A percentile compares a stretch with the other conserved stretches of the same genome.
phyloP scores from a whole-genome alignment of 2,113 vertebrate species.

The Xenus cinereus region DNA sequence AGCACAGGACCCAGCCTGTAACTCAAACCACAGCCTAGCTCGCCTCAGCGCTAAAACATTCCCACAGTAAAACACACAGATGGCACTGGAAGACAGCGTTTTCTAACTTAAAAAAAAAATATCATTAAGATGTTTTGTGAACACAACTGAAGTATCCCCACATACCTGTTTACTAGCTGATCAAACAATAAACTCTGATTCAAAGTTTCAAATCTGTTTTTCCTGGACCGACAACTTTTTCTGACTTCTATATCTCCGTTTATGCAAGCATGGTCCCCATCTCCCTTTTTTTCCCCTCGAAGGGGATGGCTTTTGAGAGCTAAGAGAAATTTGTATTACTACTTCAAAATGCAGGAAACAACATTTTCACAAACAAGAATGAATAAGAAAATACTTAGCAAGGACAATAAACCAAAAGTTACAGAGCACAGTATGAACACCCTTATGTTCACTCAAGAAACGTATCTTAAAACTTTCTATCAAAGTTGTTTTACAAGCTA shows the following conservation, averaged over 20 bases:
- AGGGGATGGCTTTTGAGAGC: constrained; percentile 88
- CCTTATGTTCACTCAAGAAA: not conserved
- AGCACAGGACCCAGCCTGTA: not conserved
- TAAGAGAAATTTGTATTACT: constrained; percentile 73
- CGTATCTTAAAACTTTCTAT: not conserved
- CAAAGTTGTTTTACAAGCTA: not conserved
- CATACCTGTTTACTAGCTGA: constrained; percentile 97
- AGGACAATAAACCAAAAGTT: constrained; percentile 35
- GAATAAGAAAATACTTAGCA: constrained; percentile 7
- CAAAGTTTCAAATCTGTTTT: constrained; percentile 96
- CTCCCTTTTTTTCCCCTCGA: constrained; percentile 87
- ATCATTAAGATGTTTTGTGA: constrained; percentile 8
- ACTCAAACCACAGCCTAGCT: not conserved
- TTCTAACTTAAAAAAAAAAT: not conserved
- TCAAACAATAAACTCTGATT: constrained; percentile 99
- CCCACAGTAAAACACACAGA: not conserved
- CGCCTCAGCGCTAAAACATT: not conserved
- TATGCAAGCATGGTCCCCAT: constrained; percentile 89
- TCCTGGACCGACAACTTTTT: constrained; percentile 92
- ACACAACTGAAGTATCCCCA: constrained; percentile 41
- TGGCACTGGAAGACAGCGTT: not conserved
- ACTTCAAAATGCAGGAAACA: constrained; percentile 62
- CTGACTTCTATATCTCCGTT: constrained; percentile 95
- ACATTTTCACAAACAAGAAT: constrained; percentile 52
- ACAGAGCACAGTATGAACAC: not conserved